Base-by-base conservation (phyloP, 2,888 invertebrate genomes). In the Augochlorella aurata region DNA sequence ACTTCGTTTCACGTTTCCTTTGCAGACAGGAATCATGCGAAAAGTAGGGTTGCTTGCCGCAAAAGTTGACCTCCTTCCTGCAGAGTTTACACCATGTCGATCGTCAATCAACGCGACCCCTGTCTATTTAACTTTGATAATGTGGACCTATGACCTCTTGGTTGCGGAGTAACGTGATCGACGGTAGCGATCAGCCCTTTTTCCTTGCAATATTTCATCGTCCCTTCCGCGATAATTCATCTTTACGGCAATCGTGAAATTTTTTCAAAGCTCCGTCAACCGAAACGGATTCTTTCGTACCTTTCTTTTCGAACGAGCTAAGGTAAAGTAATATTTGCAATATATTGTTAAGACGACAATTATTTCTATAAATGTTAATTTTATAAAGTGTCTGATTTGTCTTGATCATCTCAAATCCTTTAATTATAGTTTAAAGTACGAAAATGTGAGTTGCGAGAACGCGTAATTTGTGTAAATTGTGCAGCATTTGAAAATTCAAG, bases 181-280 rank as follows among this genome's bases (percentile, higher is more conserved):
- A 79, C 44, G 45, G 66, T 49, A 54, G 21, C 70, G 77, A 76
- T 87, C 49, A 74, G 72, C 79, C 65, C 74, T 67, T 70, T 65
- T 70, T 47, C 66, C 65, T 68, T 61, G 66, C 79, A 38, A 85
- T 85, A 88, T 85, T 82, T 88, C 84, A 81, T 75, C 52, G 49
- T 72, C 83, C 66, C 70, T 68, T 45, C 65, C 29, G 68, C 70
- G 68, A 78, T 85, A 71, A 76, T 44, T 79, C 45, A 65, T 63
- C 58, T 38, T 78, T 61, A 74, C 8, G 63, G 73, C 45, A 29
- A 72, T 71, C 82, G 88, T 89, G 88, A 90, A 91, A 90, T 90
- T 90, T 87, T 88, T 87, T 79, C 75, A 77, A 83, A 83, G 77
- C 76, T 87, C 49, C 14, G n/a, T 16, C 38, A 5, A 21, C 47